phyloP scores from a whole-genome alignment of 2,113 vertebrate genomes.

The Cavia aperea region DNA sequence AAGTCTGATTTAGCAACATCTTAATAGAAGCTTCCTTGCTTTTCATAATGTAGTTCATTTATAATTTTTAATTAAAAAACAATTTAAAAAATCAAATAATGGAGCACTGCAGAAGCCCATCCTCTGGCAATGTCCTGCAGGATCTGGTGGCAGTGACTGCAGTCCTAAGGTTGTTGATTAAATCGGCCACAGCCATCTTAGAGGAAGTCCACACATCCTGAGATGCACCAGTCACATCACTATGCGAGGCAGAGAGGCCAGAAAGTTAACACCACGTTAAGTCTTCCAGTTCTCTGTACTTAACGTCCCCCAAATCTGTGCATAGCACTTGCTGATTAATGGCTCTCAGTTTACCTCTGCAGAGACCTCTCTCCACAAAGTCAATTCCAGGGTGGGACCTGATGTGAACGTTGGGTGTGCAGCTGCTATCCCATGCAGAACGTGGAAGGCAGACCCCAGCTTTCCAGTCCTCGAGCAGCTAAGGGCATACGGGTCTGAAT shows the following conservation, averaged over 20 bases:
- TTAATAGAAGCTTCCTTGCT: conserved; percentile 67
- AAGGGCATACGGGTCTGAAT: conserved; percentile 13
- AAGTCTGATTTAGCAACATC: conserved; percentile 60
- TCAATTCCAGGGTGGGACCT: neutral
- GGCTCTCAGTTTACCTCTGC: neutral
- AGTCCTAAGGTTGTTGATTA: conserved; percentile 64
- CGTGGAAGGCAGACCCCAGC: neutral
- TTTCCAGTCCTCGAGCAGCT: neutral
- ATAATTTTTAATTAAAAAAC: conserved; percentile 63
- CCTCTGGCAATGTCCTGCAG: conserved; percentile 65
- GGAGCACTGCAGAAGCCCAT: conserved; percentile 52
- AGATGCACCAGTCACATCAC: conserved; percentile 21
- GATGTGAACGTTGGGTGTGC: neutral
- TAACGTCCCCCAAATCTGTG: neutral
- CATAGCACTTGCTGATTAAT: neutral
- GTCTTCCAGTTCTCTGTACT: neutral
- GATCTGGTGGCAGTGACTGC: conserved; percentile 62
- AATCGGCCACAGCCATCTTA: conserved; percentile 63
- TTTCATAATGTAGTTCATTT: conserved; percentile 68
- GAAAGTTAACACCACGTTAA: neutral
- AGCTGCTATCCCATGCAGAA: neutral
- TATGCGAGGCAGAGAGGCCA: conserved; percentile 48
- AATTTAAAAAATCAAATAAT: conserved; percentile 44
- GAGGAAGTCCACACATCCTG: conserved; percentile 39
- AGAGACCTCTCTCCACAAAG: neutral